These are phyloP conservation scores for Odobenus rosmarus DNA, from an alignment of 2,113 vertebrate genomes.

Conservation along the genomic window DNA sequence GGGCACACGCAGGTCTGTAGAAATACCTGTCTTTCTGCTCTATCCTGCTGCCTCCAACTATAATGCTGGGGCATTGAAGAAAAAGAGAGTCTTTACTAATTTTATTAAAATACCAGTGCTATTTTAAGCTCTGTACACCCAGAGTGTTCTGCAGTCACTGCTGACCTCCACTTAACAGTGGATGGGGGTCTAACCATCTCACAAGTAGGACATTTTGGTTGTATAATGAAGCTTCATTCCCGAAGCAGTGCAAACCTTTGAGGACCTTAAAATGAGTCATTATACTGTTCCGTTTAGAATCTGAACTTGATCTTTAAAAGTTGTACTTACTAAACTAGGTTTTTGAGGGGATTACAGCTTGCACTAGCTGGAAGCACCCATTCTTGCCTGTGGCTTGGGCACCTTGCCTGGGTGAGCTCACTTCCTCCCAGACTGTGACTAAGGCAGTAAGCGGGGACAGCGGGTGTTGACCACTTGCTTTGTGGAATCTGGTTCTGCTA, in stretches of 20 bases:
- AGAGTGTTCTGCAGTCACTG: neutral
- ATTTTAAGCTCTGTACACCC: neutral
- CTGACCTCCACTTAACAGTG: neutral
- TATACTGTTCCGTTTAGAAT: neutral
- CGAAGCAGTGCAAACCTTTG: neutral
- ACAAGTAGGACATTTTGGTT: neutral
- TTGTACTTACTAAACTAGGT: neutral
- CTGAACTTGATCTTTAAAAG: neutral
- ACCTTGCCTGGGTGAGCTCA: neutral
- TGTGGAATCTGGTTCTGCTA: neutral
- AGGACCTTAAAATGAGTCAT: neutral
- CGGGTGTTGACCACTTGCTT: neutral
- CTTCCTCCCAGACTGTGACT: neutral
- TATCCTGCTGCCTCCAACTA: neutral
- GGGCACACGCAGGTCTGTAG: too few species aligned
- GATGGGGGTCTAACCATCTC: neutral
- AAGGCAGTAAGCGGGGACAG: neutral
- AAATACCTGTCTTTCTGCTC: neutral
- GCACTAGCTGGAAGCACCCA: neutral
- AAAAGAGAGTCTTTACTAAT: neutral
- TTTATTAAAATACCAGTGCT: neutral
- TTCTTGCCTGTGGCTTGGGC: neutral
- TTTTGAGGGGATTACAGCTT: neutral
- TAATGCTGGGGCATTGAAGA: neutral
- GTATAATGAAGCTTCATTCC: slow-evolving; percentile 30